phyloP scores from a whole-genome alignment of 2,888 invertebrate genomes.

The Agriopis marginaria region DNA sequence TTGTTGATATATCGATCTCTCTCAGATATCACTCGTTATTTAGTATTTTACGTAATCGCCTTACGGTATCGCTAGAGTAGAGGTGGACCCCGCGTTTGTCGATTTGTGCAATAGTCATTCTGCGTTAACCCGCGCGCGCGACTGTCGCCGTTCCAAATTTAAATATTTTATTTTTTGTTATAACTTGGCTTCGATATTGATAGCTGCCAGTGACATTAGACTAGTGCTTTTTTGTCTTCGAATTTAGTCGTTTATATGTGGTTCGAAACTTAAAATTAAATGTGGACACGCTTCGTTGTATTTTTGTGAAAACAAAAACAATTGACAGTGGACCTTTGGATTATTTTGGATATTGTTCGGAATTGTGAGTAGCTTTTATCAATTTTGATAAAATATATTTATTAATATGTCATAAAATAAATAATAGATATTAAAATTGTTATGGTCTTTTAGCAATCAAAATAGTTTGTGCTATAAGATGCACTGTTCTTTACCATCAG shows the following conservation, averaged over 20 bases:
- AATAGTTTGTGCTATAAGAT: too few relatives aligned
- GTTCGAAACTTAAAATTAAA: background rate
- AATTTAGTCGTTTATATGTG: background rate
- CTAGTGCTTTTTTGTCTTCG: background rate
- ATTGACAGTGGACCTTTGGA: constrained; percentile 50
- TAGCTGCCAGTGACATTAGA: constrained; percentile 9
- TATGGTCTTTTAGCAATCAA: too few relatives aligned
- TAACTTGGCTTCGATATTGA: background rate
- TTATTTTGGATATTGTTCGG: constrained; percentile 10
- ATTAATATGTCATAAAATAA: too few relatives aligned
- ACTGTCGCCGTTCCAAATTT: constrained; percentile 48
- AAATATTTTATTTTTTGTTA: constrained; percentile 28
- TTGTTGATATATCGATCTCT: constrained; percentile 30
- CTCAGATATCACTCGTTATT: constrained; percentile 21
- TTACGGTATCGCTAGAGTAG: constrained; percentile 47
- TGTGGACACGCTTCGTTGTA: constrained; percentile 53
- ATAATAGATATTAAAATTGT: too few relatives aligned
- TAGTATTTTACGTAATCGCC: constrained; percentile 39
- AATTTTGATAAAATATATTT: background rate
- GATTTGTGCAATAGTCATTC: constrained; percentile 70
- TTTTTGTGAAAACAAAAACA: constrained; percentile 56
- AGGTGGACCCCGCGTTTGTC: constrained; percentile 65
- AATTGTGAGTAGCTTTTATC: background rate
- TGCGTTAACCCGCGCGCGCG: constrained; percentile 59
- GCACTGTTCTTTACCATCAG: too few relatives aligned